A percentile compares a stretch with the other conserved stretches of the same genome.
phyloP scores from a whole-genome alignment of 1,140 invertebrate genomes.

The Lycorma delicatula region DNA sequence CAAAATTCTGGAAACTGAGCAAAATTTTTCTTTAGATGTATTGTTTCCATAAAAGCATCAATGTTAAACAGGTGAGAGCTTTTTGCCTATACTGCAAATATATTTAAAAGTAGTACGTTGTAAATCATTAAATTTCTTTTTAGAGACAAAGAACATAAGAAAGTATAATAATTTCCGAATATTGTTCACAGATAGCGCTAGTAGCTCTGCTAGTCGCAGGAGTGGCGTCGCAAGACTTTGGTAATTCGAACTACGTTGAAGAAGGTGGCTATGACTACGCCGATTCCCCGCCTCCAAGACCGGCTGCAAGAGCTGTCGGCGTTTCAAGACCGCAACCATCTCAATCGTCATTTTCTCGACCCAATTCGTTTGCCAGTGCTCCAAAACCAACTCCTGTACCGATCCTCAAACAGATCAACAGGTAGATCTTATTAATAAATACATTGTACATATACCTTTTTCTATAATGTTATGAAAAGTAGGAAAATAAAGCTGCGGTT shows the following conservation, averaged over 20 bases:
- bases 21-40: too few species aligned
- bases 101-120: too few species aligned
- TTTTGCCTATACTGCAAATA: too few species aligned
- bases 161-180: too few species aligned
- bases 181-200: conserved; percentile 1
- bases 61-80: too few species aligned
- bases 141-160: too few species aligned
- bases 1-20: too few species aligned
- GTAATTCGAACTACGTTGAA: conserved; percentile 38
- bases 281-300: conserved; percentile 39
- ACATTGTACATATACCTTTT: too few species aligned
- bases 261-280: conserved; percentile 49
- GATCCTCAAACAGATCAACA: conserved; percentile 78
- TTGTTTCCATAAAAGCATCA: too few species aligned
- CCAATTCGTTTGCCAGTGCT: conserved; percentile 29
- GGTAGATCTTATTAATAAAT: conserved; percentile 37
- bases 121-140: too few species aligned
- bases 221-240: background rate
- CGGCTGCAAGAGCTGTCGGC: conserved; percentile 43
- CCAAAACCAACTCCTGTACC: conserved; percentile 58
- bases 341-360: conserved; percentile 35
- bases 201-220: conserved; percentile 10
- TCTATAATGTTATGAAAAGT: too few species aligned
- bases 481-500: too few species aligned
- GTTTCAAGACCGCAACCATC: conserved; percentile 38